phyloP scores from a whole-genome alignment of 2,113 vertebrate species.

The Bostrychus sinensis region DNA sequence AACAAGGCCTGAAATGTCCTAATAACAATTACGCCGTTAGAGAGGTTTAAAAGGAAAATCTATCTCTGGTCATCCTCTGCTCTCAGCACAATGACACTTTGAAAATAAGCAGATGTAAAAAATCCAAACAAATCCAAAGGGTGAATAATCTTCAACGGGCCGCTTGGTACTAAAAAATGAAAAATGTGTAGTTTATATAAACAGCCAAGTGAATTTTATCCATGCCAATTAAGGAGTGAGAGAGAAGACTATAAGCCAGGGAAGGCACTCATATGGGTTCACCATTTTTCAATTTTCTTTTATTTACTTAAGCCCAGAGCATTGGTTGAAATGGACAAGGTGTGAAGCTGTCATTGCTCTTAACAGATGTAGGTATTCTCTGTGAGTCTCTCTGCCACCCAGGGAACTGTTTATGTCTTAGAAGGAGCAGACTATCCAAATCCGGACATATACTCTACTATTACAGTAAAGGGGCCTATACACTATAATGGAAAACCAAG shows the following conservation, averaged over 20 bases:
- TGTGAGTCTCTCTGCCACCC: slow-evolving; percentile 20
- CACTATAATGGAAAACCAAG: neutral
- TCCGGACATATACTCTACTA: neutral
- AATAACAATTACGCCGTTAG: slow-evolving; percentile 83
- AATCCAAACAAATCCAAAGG: slow-evolving; percentile 98
- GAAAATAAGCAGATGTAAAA: slow-evolving; percentile 98
- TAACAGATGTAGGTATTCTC: slow-evolving; percentile 64
- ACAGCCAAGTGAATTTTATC: slow-evolving; percentile 93
- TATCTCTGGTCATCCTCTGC: slow-evolving; percentile 75
- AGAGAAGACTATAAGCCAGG: slow-evolving; percentile 68
- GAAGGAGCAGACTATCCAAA: slow-evolving; percentile 19
- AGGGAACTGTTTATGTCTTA: neutral
- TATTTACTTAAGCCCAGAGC: slow-evolving; percentile 74
- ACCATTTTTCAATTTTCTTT: slow-evolving; percentile 75
- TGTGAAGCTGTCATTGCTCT: slow-evolving; percentile 65
- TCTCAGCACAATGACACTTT: slow-evolving; percentile 88
- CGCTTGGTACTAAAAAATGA: slow-evolving; percentile 96
- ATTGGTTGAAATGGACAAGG: slow-evolving; percentile 69
- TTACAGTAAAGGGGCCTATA: neutral
- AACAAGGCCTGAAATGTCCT: slow-evolving; percentile 84
- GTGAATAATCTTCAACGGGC: slow-evolving; percentile 88
- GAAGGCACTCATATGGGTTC: slow-evolving; percentile 61
- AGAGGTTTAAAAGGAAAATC: slow-evolving; percentile 77
- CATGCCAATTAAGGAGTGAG: slow-evolving; percentile 97
- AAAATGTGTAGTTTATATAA: slow-evolving; percentile 97